Base-by-base conservation (phyloP, 2,888 invertebrate genomes). In the Ochropleura leucogaster region DNA sequence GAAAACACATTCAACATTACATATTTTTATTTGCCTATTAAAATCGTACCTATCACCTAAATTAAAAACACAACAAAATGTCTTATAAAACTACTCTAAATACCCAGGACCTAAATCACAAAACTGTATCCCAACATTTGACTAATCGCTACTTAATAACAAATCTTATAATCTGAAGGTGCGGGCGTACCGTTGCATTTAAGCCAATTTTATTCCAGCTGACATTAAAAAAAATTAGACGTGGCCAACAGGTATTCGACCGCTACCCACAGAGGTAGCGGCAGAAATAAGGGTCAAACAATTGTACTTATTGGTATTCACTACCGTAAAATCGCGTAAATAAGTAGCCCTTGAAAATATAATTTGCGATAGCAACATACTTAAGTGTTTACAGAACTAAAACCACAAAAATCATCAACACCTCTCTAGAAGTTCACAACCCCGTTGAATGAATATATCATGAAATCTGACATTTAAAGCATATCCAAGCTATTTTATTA, bases 51-150 rank as follows among this genome's bases (percentile, higher is more conserved):
- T 59, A 71, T 47, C 67, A 68, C 44, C 73, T 73, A 65, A 70
- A 46, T 55, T 63, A 53, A 74, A 66, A 69, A 77, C 57, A 67
- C 73, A 77, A 80, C 72, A 77, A 80, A 75, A 8, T 6, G 40
- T 73, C 66, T 55, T 68, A 69, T 10, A 72, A 77, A 75, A 64
- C 69, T 68, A 66, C 40, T 63, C 59, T 81, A 81, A 67, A 55
- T 62, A 40, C 14, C 59, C 62, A 68, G 46, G 47, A 20, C 60
- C 30, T 71, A 51, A 73, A 65, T 63, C 12, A 74, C 64, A 68
- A 71, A 30, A 65, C 46, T 53, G 30, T 16, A 68, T 68, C 59
- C 69, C 44, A 79, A 76, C 47, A 72, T 44, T 66, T 51, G 51
- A 68, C 47, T 44, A 80, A 49, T 47, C 18, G n/a, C 65, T 73